These are phyloP conservation scores for Cervus canadensis DNA, from an alignment of 2,113 vertebrate genomes.

Conservation along the genomic window DNA sequence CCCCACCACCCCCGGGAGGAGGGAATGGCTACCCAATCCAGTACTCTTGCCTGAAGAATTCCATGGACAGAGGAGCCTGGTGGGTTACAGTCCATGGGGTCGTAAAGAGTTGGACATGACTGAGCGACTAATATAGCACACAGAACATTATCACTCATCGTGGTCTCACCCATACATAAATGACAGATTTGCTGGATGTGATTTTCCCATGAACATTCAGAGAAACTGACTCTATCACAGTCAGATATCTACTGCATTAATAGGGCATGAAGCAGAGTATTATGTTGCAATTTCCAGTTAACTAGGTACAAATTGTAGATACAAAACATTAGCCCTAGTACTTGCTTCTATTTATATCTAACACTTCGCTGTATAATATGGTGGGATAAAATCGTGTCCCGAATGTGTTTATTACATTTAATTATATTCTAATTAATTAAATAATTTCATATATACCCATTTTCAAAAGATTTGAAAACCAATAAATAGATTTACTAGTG, in stretches of 20 bases:
- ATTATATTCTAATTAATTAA: background rate
- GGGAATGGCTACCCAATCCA: background rate
- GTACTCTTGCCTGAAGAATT: background rate
- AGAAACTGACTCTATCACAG: background rate
- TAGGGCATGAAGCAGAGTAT: background rate
- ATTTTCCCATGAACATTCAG: background rate
- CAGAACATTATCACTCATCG: background rate
- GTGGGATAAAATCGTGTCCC: background rate
- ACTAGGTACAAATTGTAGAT: background rate
- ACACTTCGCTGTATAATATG: background rate
- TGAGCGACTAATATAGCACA: fast-evolving
- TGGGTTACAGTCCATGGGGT: background rate
- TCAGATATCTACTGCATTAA: background rate
- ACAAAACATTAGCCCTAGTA: background rate
- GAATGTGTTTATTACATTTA: background rate
- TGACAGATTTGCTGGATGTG: background rate
- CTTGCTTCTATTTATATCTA: background rate
- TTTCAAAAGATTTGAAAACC: background rate
- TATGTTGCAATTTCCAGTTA: background rate
- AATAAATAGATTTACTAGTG: background rate
- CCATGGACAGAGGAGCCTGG: background rate
- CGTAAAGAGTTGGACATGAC: fast-evolving
- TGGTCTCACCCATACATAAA: background rate
- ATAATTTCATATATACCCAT: background rate
- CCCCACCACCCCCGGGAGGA: background rate